Percentiles rank a stretch among this genome's conserved stretches.
Conservation (phyloP, 1,140 invertebrate genomes). For the Elysia chlorotica region DNA sequence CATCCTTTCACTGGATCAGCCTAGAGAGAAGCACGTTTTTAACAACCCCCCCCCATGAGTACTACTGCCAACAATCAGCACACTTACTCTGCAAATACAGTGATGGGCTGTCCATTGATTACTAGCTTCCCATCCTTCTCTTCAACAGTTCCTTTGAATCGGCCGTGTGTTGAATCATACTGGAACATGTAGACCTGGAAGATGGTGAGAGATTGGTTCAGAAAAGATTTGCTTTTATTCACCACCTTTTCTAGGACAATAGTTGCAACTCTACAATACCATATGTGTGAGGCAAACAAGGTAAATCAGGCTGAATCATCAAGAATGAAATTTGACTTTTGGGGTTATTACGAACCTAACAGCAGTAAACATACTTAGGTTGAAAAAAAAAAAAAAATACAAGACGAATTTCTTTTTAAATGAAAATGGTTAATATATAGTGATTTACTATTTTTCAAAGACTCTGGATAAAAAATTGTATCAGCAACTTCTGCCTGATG, state of each 20-base stretch:
- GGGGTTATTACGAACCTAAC: no score
- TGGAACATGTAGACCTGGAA: conserved; percentile 89
- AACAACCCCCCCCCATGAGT: neutral
- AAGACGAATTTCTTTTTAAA: neutral
- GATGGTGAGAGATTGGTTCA: neutral
- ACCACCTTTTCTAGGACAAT: neutral
- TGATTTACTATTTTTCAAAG: no score
- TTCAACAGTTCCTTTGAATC: conserved; percentile 80
- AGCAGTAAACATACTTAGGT: no score
- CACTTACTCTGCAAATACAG: conserved; percentile 46
- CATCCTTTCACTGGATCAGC: neutral
- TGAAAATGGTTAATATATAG: no score
- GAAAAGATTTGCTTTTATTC: neutral
- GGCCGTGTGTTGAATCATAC: conserved; percentile 96
- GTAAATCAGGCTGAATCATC: neutral
- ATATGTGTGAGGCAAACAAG: neutral
- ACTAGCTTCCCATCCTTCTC: conserved; percentile 78
- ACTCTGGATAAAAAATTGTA: no score
- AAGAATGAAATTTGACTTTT: neutral
- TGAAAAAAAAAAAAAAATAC: neutral
- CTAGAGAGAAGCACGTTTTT: neutral
- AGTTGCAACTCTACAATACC: neutral
- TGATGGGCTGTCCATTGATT: conserved; percentile 73
- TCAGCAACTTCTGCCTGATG: no score
- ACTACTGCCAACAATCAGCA: no score